These are phyloP conservation scores for Cyanoramphus novaezelandiae DNA, from an alignment of 2,113 vertebrate species.

Conservation along the genomic window DNA sequence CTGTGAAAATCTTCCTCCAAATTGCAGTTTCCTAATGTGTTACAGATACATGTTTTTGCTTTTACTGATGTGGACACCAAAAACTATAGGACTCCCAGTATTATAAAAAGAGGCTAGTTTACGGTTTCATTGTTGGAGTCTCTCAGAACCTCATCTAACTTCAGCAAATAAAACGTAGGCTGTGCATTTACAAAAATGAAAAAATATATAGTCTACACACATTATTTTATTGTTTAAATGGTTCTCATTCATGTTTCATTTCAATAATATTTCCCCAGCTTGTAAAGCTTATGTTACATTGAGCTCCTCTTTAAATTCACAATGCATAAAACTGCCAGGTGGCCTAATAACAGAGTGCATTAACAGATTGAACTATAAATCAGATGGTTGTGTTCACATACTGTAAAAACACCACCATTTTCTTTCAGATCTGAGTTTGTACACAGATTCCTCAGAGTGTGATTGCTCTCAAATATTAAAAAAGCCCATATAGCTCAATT, in stretches of 20 bases:
- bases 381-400: conserved; percentile 78
- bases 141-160: conserved; percentile 67
- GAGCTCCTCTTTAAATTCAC: conserved; percentile 86
- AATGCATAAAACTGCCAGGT: conserved; percentile 87
- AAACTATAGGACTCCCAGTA: conserved; percentile 21
- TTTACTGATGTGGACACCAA: conserved; percentile 27
- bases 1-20: not conserved
- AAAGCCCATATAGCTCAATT: conserved; percentile 39
- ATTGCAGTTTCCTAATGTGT: conserved; percentile 17
- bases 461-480: conserved; percentile 66
- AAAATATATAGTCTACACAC: conserved; percentile 78
- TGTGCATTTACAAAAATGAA: conserved; percentile 76
- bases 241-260: conserved; percentile 85
- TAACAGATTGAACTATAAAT: conserved; percentile 88
- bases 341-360: conserved; percentile 84
- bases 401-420: conserved; percentile 81
- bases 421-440: conserved; percentile 75
- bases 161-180: conserved; percentile 71
- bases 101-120: conserved; percentile 52
- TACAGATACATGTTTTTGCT: conserved; percentile 20
- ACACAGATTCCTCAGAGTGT: conserved; percentile 66
- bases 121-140: conserved; percentile 49
- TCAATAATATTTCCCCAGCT: conserved; percentile 86
- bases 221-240: conserved; percentile 86
- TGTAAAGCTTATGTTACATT: conserved; percentile 85